phyloP scores from a whole-genome alignment of 2,113 vertebrate species.

The Poecile atricapillus region DNA sequence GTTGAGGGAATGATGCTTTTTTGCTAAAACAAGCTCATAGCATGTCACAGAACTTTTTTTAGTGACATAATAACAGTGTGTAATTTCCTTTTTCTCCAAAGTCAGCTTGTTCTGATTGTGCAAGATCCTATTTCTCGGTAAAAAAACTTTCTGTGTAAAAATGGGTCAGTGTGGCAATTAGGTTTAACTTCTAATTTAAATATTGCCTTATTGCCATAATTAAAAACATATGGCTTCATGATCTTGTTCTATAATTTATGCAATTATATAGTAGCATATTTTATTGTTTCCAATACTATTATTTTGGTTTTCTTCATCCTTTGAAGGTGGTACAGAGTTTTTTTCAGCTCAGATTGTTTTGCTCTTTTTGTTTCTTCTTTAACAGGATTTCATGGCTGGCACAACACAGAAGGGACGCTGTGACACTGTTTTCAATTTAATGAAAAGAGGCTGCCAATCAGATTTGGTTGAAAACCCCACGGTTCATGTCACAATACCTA shows the following conservation, averaged over 20 bases:
- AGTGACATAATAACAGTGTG: not conserved
- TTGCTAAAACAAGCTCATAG: not conserved
- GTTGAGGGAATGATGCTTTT: not conserved
- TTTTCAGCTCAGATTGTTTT: constrained; percentile 43
- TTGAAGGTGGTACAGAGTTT: not conserved
- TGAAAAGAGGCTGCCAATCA: constrained; percentile 81
- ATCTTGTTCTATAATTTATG: not conserved
- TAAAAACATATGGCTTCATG: constrained; percentile 18
- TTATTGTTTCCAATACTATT: constrained; percentile 23
- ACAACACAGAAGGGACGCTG: constrained; percentile 80
- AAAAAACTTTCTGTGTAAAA: constrained; percentile 3
- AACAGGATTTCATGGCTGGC: constrained; percentile 88
- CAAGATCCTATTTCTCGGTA: constrained; percentile 7
- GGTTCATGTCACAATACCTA: constrained; percentile 75
- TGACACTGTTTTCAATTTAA: constrained; percentile 82
- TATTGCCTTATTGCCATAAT: constrained; percentile 11
- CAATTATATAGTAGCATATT: not conserved
- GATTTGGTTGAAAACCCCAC: constrained; percentile 84
- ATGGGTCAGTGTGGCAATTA: not conserved
- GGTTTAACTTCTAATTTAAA: constrained; percentile 38
- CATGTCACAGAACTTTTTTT: not conserved
- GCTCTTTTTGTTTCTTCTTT: constrained; percentile 59
- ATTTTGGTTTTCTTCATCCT: constrained; percentile 30
- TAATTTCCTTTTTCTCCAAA: constrained; percentile 22
- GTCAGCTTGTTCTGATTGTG: not conserved